Evolutionary conservation across 1,140 invertebrate species (phyloP), one percentile per base, ranked within the genome.

Genomic region (Hyphantria cunea): DNA sequence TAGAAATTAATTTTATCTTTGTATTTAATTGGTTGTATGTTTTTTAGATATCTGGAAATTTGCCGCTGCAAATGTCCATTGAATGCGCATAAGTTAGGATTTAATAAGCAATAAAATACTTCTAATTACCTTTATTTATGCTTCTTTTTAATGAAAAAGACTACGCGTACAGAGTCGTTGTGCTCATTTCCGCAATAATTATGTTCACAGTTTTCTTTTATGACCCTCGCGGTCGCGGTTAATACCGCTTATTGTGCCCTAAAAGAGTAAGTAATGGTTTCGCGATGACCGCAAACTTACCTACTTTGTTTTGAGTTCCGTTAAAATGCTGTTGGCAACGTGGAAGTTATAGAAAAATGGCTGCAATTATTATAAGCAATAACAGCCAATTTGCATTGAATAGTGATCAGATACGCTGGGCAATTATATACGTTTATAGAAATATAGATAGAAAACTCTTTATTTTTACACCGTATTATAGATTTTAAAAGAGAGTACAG

Each of bases 331-430:
- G 17, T 25, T 25, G 17, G 2, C 34, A 10, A 37, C 34, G 34
- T 2, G 17, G 5, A 25, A 25, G 17, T 25, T 51, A n/a, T 45
- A 45, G 6, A n/a, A 45, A n/a, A 10, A 3, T n/a, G 13, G 5
- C 42, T n/a, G 8, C 42, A 10, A 45, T 10, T n/a, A 45, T 45
- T 45, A 45, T 45, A 45, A 45, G 14, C 12, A 50, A 34, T 50
- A 33, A 50, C 32, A 25, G 33, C n/a, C 6, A 50, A 33, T 7
- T 12, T 9, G 12, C 12, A 12, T 34, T n/a, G 2, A 8, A 11
- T 11, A 32, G 32, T 32, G 2, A 50, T 31, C 32, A 31, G 10
- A 12, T 32, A 52, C 39, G 13, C 17, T 11, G 14, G 13, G 39
- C 10, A 52, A 52, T 52, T 53, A 6, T 8, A 14, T 55, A 45